These are phyloP conservation scores for Lordiphosa clarofinis DNA, from an alignment of 1,140 invertebrate species.

Conservation along the genomic window DNA sequence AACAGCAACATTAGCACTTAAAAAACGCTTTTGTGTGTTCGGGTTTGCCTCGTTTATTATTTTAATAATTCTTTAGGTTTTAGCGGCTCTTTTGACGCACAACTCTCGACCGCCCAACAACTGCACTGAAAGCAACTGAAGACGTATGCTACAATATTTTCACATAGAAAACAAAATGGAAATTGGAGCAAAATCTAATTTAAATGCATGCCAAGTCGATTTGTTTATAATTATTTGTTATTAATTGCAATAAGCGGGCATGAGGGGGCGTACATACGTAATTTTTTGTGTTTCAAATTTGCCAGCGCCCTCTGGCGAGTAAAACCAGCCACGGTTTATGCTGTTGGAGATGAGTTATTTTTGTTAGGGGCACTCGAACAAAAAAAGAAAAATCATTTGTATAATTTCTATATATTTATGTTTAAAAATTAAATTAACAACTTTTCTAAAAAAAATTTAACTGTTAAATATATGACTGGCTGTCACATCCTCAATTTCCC, in stretches of 20 bases:
- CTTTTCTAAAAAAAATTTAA: too few species aligned
- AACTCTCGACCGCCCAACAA: constrained; percentile 25
- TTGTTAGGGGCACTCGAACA: too few species aligned
- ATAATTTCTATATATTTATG: too few species aligned
- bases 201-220: constrained; percentile 41
- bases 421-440: too few species aligned
- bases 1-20: constrained; percentile 37
- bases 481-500: constrained; percentile 63
- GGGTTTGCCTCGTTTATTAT: constrained; percentile 54
- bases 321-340: too few species aligned
- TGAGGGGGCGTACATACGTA: too few species aligned
- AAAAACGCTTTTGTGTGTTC: constrained; percentile 47
- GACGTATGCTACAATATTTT: background rate
- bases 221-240: constrained; percentile 63
- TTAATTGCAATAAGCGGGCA: constrained; percentile 54
- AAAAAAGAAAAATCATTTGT: too few species aligned
- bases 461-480: constrained; percentile 31
- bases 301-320: too few species aligned
- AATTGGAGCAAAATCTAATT: constrained; percentile 24
- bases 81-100: constrained; percentile 61
- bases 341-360: too few species aligned
- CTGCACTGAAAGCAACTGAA: constrained; percentile 44
- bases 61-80: constrained; percentile 57
- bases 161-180: background rate
- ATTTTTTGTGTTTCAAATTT: too few species aligned